Conservation (phyloP, 2,797 vertebrate species). For the Thaleichthys pacificus region DNA sequence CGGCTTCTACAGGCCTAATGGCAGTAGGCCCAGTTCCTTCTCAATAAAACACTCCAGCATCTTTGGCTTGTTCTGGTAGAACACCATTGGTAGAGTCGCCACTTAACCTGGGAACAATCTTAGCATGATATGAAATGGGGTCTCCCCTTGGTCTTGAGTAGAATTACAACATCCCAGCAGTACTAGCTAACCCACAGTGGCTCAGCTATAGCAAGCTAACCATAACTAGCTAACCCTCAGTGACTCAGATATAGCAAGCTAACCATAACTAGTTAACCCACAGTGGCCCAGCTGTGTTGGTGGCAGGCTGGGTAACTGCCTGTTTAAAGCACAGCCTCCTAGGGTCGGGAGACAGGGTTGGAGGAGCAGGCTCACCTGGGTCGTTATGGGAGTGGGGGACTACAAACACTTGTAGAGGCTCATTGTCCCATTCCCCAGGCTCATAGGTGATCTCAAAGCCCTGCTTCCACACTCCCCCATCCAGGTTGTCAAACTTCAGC, state of each 20-base stretch:
- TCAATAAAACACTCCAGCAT: background rate
- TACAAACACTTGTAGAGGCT: slow-evolving; percentile 92
- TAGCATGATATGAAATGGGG: background rate
- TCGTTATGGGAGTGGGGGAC: slow-evolving; percentile 98
- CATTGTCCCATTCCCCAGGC: slow-evolving; percentile 84
- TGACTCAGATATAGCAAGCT: background rate
- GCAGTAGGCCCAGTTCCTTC: slow-evolving; percentile 3
- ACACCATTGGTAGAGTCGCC: background rate
- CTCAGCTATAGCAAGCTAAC: no score
- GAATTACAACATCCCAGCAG: background rate
- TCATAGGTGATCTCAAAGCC: slow-evolving; percentile 97
- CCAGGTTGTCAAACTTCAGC: slow-evolving; percentile 92
- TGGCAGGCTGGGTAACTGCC: background rate
- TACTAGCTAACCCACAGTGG: background rate
- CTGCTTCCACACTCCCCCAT: slow-evolving; percentile 96
- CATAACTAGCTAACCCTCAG: background rate
- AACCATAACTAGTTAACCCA: background rate
- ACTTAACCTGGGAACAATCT: background rate
- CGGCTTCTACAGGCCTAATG: slow-evolving; percentile 6
- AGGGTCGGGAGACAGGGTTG: background rate
- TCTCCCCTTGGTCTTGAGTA: background rate
- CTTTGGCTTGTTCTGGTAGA: background rate
- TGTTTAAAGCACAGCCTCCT: background rate
- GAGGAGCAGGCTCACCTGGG: slow-evolving; percentile 68
- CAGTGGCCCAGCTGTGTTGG: background rate